Conservation (phyloP, 2,113 vertebrate genomes). For the Colinus virginianus region DNA sequence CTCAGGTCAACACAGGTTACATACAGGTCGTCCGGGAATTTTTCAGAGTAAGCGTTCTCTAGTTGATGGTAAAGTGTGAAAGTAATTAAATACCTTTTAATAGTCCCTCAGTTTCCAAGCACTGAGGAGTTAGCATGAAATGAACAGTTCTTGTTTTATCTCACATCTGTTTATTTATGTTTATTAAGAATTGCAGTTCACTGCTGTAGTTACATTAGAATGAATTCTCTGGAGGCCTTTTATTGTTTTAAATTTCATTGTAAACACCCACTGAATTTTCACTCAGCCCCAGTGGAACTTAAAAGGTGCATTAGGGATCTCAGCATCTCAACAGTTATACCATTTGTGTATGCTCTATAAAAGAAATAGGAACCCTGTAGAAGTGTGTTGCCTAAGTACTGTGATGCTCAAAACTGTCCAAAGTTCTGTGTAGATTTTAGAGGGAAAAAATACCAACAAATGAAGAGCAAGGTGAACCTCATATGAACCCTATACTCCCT, state of each 20-base stretch:
- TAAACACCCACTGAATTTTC: background rate
- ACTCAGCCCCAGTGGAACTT: background rate
- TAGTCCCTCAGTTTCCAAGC: background rate
- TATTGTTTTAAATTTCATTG: background rate
- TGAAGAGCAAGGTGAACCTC: background rate
- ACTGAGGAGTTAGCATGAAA: background rate
- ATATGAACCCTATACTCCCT: accelerated
- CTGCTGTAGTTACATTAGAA: background rate
- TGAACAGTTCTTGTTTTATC: background rate
- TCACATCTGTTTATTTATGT: background rate
- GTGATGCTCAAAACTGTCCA: background rate
- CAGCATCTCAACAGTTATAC: background rate
- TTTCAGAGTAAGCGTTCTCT: background rate
- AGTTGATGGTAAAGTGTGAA: background rate
- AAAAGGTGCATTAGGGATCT: background rate
- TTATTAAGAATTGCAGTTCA: background rate
- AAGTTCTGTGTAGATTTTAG: background rate
- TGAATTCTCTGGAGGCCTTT: background rate
- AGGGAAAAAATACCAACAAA: background rate
- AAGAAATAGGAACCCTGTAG: background rate
- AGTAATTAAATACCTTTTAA: background rate
- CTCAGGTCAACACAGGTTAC: background rate
- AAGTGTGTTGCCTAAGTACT: background rate
- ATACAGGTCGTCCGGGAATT: background rate
- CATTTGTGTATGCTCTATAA: background rate